A percentile compares a stretch with the other conserved stretches of the same genome.
phyloP scores from a whole-genome alignment of 2,113 vertebrate species.

The Siphamia tubifer region DNA sequence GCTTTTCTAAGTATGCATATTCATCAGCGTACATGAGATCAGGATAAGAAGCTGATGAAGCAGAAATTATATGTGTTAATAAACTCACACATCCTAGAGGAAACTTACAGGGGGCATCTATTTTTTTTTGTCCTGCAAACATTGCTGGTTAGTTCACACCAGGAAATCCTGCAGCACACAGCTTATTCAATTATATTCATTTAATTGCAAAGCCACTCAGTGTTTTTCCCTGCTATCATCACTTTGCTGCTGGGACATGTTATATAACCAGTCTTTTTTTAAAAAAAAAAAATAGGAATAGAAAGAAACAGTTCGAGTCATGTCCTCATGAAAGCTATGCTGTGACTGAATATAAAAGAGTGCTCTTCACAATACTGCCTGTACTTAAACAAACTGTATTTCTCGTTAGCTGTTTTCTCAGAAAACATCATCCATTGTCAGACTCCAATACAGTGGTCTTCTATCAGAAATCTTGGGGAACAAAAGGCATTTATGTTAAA shows the following conservation, averaged over 20 bases:
- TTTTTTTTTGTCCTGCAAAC: not conserved
- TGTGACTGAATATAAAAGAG: not conserved
- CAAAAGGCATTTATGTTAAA: no score
- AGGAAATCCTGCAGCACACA: not conserved
- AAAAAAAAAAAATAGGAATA: slow-evolving; percentile 23
- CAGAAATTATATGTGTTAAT: not conserved
- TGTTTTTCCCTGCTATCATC: not conserved
- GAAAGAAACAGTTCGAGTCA: not conserved
- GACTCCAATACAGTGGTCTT: no score
- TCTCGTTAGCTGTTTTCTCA: no score
- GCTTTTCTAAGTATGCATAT: not conserved
- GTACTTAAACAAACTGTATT: not conserved
- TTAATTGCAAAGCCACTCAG: not conserved
- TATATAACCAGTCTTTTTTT: slow-evolving; percentile 42
- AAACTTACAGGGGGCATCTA: not conserved
- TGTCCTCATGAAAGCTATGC: slow-evolving; percentile 13
- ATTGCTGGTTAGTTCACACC: not conserved
- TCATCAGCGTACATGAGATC: not conserved
- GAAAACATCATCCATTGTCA: no score
- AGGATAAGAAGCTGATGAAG: not conserved
- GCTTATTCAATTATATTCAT: slow-evolving; percentile 1
- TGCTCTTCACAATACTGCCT: not conserved
- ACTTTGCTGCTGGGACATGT: not conserved
- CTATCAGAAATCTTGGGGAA: no score
- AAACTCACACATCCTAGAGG: not conserved